A percentile compares a stretch with the other conserved stretches of the same genome.
Conservation (phyloP, 23 tunicate genomes). For the Corella eumyota region DNA sequence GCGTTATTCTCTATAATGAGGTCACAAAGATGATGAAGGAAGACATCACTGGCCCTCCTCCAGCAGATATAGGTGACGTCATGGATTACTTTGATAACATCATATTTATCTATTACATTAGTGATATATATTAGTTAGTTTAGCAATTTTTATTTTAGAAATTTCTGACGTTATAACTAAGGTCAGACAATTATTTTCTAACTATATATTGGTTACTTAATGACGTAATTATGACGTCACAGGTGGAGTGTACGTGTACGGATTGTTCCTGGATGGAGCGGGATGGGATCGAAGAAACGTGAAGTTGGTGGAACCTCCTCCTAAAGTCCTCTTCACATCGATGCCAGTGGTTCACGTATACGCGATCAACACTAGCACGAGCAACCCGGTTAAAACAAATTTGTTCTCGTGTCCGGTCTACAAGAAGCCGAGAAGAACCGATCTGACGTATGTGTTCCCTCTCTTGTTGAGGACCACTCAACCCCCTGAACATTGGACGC, state of each 20-base stretch:
- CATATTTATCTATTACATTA: not conserved
- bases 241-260: slow-evolving; percentile 98
- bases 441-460: slow-evolving; percentile 84
- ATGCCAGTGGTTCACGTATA: slow-evolving; percentile 99
- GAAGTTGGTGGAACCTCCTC: slow-evolving; percentile 74
- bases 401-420: slow-evolving; percentile 90
- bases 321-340: slow-evolving; percentile 85
- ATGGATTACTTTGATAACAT: not conserved
- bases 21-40: slow-evolving; percentile 97
- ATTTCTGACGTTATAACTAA: too few relatives aligned
- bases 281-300: slow-evolving; percentile 96
- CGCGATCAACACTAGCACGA: slow-evolving; percentile 87
- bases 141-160: too few relatives aligned
- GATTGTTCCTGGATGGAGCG: slow-evolving; percentile 95
- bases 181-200: too few relatives aligned
- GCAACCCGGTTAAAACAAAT: slow-evolving; percentile 26
- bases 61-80: slow-evolving; percentile 68
- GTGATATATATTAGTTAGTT: too few relatives aligned
- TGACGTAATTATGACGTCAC: not conserved
- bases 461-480: slow-evolving; percentile 65
- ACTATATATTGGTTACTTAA: too few relatives aligned
- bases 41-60: slow-evolving; percentile 92
- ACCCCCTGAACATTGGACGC: slow-evolving; percentile 96
- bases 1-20: slow-evolving; percentile 89
- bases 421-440: slow-evolving; percentile 97